Percentiles rank a stretch among this genome's conserved stretches.
Evolutionary conservation across 2,797 vertebrate species (phyloP).

Genomic region (Brotula barbata): DNA sequence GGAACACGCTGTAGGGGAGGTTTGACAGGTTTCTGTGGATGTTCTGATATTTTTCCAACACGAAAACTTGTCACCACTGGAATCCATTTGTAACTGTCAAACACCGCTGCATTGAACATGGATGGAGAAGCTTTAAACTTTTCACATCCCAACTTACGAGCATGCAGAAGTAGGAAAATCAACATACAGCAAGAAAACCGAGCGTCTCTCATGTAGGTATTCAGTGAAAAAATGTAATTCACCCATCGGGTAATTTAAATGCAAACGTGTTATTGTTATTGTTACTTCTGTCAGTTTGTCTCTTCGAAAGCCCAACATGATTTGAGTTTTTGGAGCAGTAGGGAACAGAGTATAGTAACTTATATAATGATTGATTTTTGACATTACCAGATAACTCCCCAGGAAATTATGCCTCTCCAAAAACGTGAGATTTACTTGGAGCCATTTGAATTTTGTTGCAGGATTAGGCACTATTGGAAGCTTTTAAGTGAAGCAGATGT

Average conservation of each 20-base stretch:
- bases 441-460: constrained; percentile 17
- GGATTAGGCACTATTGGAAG: constrained; percentile 50
- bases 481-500: constrained; percentile 66
- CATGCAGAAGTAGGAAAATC: too few species aligned
- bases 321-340: too few species aligned
- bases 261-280: not conserved
- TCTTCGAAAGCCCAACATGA: too few species aligned
- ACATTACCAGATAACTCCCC: not conserved
- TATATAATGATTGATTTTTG: not conserved
- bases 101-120: not conserved
- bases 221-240: not conserved
- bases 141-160: too few species aligned
- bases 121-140: not conserved
- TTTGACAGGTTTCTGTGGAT: not conserved
- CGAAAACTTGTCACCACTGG: not conserved
- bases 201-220: not conserved
- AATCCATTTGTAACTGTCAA: not conserved
- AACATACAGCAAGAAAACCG: not conserved
- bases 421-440: constrained; percentile 3
- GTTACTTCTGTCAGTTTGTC: not conserved
- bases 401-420: constrained; percentile 9
- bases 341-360: too few species aligned
- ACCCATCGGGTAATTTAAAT: not conserved
- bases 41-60: not conserved
- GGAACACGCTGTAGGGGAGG: not conserved